A percentile compares a stretch with the other conserved stretches of the same genome.
Conservation (phyloP, 2,888 invertebrate genomes). For the Galerucella pusilla region DNA sequence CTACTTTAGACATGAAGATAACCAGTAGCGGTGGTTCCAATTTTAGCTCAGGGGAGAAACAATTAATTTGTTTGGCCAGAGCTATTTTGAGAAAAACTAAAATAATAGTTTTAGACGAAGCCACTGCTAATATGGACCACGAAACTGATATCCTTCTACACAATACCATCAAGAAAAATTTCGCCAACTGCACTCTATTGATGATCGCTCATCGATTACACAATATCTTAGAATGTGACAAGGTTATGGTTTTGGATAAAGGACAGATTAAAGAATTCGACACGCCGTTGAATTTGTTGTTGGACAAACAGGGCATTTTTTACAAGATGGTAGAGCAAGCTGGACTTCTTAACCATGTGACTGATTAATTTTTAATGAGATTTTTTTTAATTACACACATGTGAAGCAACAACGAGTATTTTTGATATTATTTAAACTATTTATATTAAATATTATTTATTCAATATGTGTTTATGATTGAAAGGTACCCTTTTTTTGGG, state of each 20-base stretch:
- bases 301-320: constrained; percentile 71
- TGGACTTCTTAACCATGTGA: constrained; percentile 66
- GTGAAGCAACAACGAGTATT: background rate
- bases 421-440: constrained; percentile 9
- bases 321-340: constrained; percentile 76
- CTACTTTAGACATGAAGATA: constrained; percentile 66
- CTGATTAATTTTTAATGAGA: constrained; percentile 14
- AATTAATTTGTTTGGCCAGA: constrained; percentile 68
- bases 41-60: constrained; percentile 63
- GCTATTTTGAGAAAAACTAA: constrained; percentile 66
- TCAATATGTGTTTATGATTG: background rate
- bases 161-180: constrained; percentile 67
- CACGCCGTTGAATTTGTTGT: constrained; percentile 63
- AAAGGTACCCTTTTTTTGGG: background rate
- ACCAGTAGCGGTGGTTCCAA: constrained; percentile 50
- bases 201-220: constrained; percentile 63
- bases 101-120: constrained; percentile 68
- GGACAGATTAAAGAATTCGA: constrained; percentile 60
- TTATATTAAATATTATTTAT: constrained; percentile 8
- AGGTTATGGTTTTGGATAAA: constrained; percentile 67
- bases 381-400: background rate
- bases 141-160: constrained; percentile 82
- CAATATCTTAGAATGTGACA: constrained; percentile 70
- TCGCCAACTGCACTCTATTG: constrained; percentile 67
- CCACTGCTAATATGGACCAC: constrained; percentile 82